Evolutionary conservation across 2,888 invertebrate species (phyloP).

Genomic region (Agelastica alni): DNA sequence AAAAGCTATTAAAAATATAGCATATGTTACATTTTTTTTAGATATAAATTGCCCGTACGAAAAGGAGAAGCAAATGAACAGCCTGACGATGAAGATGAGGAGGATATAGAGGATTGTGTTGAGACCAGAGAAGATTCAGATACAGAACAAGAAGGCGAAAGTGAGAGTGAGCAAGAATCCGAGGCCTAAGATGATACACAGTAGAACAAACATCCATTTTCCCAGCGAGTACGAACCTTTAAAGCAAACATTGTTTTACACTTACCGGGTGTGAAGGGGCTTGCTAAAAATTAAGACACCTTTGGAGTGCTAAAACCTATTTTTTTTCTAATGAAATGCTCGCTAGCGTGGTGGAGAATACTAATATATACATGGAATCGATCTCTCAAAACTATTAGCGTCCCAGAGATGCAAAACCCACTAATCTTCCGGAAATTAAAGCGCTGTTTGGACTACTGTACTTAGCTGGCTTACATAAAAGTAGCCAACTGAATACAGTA

Average conservation of each 20-base stretch:
- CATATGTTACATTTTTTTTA: no score
- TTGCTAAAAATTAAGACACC: slow-evolving; percentile 10
- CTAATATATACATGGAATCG: not conserved
- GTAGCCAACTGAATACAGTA: no score
- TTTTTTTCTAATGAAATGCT: slow-evolving; percentile 1
- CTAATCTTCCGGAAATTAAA: no score
- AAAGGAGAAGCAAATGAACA: no score
- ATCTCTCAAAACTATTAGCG: not conserved
- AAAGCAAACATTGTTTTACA: slow-evolving; percentile 13
- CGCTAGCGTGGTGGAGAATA: not conserved
- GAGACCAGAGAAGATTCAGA: no score
- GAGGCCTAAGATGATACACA: slow-evolving; percentile 7
- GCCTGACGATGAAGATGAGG: not conserved
- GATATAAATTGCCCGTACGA: no score
- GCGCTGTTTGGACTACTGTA: no score
- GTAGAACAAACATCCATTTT: slow-evolving; percentile 18
- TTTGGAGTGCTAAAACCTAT: not conserved
- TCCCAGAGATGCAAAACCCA: no score
- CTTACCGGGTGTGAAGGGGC: slow-evolving; percentile 4
- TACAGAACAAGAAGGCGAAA: slow-evolving; percentile 11
- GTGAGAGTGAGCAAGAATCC: slow-evolving; percentile 8
- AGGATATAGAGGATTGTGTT: no score
- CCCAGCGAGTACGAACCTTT: slow-evolving; percentile 10
- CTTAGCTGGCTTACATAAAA: no score
- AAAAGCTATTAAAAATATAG: no score